phyloP scores from a whole-genome alignment of 2,113 vertebrate genomes.

The Silurus meridionalis region DNA sequence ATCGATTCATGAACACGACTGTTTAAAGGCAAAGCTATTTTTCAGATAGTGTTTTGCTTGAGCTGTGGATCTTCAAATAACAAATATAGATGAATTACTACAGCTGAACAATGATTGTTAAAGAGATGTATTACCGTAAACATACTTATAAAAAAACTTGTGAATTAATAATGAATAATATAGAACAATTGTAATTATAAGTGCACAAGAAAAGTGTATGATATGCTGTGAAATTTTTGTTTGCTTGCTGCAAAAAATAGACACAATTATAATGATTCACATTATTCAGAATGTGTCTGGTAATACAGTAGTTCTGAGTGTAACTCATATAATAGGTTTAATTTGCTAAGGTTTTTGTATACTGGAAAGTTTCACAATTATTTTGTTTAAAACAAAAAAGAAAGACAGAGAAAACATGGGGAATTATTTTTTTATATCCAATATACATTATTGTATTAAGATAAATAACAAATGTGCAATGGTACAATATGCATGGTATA shows the following conservation, averaged over 20 bases:
- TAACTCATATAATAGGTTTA: not conserved
- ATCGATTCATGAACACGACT: conserved; percentile 3
- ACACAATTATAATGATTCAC: not conserved
- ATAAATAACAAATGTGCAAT: no score
- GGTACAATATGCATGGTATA: not conserved
- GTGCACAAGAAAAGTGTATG: not conserved
- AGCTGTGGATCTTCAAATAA: not conserved
- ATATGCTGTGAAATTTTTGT: not conserved
- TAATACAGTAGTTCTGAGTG: not conserved
- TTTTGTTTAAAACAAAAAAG: not conserved
- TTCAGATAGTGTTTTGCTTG: not conserved
- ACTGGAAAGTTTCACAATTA: not conserved
- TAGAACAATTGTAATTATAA: not conserved
- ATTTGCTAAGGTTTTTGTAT: not conserved
- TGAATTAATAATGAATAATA: not conserved
- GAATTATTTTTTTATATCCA: no score
- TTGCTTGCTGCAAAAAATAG: not conserved
- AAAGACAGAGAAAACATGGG: not conserved
- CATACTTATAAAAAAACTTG: not conserved
- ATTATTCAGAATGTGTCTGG: not conserved
- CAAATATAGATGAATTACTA: not conserved
- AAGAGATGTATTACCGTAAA: not conserved
- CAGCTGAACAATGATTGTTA: not conserved
- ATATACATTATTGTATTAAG: no score
- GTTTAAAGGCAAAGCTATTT: not conserved